These are phyloP conservation scores for Phyllostomus hastatus DNA, from an alignment of 2,113 vertebrate genomes.

Conservation along the genomic window DNA sequence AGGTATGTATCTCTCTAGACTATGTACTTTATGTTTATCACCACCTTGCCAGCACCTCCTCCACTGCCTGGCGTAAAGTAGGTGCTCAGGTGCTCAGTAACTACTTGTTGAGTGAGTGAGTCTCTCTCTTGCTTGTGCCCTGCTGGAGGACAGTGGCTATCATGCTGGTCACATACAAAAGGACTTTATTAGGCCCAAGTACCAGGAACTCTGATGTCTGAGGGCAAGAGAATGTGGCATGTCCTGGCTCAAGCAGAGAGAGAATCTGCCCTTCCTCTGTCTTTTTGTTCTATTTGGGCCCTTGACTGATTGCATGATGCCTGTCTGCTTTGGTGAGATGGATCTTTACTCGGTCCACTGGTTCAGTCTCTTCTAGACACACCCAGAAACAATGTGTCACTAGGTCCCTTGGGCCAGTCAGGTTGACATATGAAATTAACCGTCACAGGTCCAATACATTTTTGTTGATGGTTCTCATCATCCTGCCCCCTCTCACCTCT, in stretches of 20 bases:
- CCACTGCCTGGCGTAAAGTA: rapidly evolving
- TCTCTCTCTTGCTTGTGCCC: background rate
- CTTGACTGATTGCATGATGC: rapidly evolving
- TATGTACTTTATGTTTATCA: background rate
- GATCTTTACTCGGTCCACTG: too few relatives aligned
- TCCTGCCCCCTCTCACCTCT: background rate
- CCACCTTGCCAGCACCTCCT: background rate
- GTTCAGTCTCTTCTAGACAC: background rate
- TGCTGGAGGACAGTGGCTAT: background rate
- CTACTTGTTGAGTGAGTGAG: background rate
- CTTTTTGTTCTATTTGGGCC: rapidly evolving
- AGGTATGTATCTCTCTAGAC: background rate
- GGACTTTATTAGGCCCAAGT: background rate
- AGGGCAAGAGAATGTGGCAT: background rate
- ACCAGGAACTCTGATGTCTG: background rate
- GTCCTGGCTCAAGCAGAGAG: background rate
- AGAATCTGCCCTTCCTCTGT: background rate
- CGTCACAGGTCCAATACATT: background rate
- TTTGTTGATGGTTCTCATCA: background rate
- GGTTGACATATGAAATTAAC: background rate
- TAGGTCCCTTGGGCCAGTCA: background rate
- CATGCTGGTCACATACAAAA: rapidly evolving
- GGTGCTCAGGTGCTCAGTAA: background rate
- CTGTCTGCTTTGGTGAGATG: background rate
- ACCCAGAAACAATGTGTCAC: background rate